phyloP scores from a whole-genome alignment of 2,113 vertebrate species.

The Isichthys henryi region DNA sequence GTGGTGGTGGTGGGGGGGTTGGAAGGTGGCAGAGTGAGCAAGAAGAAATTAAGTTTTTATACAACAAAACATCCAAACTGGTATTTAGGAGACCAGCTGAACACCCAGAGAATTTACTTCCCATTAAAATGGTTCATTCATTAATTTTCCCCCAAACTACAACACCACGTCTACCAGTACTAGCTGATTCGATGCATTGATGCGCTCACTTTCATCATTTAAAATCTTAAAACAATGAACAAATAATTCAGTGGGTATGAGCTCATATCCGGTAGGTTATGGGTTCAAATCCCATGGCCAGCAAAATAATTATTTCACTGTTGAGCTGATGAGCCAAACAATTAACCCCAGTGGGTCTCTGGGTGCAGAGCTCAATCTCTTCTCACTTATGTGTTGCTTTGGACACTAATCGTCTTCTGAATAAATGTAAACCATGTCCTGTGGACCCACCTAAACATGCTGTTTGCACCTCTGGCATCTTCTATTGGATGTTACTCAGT shows the following conservation, averaged over 20 bases:
- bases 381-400: not conserved
- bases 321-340: not conserved
- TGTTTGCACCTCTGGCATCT: not conserved
- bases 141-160: constrained; percentile 19
- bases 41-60: constrained; percentile 50
- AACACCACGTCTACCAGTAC: not conserved
- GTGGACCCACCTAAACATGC: not conserved
- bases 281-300: not conserved
- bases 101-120: constrained; percentile 28
- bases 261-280: not conserved
- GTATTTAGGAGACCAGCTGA: constrained; percentile 53
- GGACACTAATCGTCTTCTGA: not conserved
- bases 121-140: constrained; percentile 44
- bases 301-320: not conserved
- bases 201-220: not conserved
- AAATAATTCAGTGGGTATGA: not conserved
- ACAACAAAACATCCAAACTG: constrained; percentile 41
- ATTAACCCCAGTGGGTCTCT: not conserved
- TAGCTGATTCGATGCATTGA: not conserved
- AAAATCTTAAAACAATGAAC: not conserved
- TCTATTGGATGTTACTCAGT: not conserved
- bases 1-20: constrained; percentile 22
- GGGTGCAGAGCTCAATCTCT: not conserved
- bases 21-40: constrained; percentile 37
- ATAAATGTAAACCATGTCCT: not conserved